Evolutionary conservation across 2,113 vertebrate species (phyloP), one percentile per base, ranked within the genome.

Genomic region (Uropsilus gracilis): DNA sequence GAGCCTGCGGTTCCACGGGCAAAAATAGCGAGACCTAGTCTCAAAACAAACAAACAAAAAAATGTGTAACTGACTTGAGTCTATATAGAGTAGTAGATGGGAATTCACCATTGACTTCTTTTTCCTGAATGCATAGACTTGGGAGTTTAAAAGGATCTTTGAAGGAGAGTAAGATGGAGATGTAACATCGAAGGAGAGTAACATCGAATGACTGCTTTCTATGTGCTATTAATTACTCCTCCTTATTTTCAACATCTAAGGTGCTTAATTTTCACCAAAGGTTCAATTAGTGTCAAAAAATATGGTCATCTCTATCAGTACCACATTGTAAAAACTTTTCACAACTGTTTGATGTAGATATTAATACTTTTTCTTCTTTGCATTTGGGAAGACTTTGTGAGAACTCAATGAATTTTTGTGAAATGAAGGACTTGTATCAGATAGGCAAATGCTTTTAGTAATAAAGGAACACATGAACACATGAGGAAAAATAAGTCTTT

Each of bases 381-480:
- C 71, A 32, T 66, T 48, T 68, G 39, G 32, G 5, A 64, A 91
- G 59, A 69, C 22, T 80, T 8, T 84, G 9, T 8, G 22, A 37
- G 50, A 94, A 64, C 20, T 83, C 28, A 68, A 92, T 42, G 32
- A 30, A 80, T 18, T 78, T 91, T 50, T 92, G 55, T 50, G 75
- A 84, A 80, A 78, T 4, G 66, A 72, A 8, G 11, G 20, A 78
- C 8, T 90, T 69, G 2, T 72, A 28, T 59, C 48, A 83, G 53
- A 17, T 55, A 87, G 50, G 17, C 14, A 44, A 81, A 59, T 75
- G 26, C 69, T 90, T 64, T 1, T 83, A 64, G 50, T 80, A 94
- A 83, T 63, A 90, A 87, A 84, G 18, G 30, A 66, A 71, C 32
- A 66, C n/a, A 68, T n/a, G n/a, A 37, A 92, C 76, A 53, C 16